Base-by-base conservation (phyloP, 2,888 invertebrate genomes). In the Diachrysia chrysitis region DNA sequence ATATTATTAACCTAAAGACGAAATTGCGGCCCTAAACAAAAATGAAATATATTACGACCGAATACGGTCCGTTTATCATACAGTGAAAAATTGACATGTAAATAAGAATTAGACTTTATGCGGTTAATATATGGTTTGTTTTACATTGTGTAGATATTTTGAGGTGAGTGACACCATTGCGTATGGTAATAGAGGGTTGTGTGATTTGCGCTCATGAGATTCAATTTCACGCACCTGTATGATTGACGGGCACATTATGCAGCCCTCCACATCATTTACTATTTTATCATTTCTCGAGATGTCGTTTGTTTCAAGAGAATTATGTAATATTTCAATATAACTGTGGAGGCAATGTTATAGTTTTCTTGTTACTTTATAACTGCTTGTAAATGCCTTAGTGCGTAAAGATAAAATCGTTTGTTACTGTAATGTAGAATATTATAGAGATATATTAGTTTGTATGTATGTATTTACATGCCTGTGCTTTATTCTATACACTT, bases 161-260 rank as follows among this genome's bases (percentile, higher is more conserved):
- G 69, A 79, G 83, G 83, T 83, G 84, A 85, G 83, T 84, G 86
- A 88, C 87, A 88, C 85, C 80, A 82, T 83, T 73, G 77, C 76
- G 81, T 89, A 90, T 91, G 89, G 89, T 89, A 91, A 91, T 91
- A 87, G 84, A 83, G 82, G 85, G 83, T 76, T 87, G 89, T 92
- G 88, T 92, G 93, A 93, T 93, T 93, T 93, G 93, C 89, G 91
- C 92, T 92, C 90, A 92, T 92, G 92, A 91, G 93, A 92, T 93
- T 93, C 93, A 93, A 93, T 94, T 93, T 92, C 92, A 92, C 91
- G 91, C 91, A 88, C 86, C 84, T 88, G 87, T 90, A 90, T 93
- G 93, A 93, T 92, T 92, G 93, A 93, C 92, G 92, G 87, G 81
- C 77, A 87, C 89, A 92, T 93, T 93, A 93, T 93, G 90, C 92